Evolutionary conservation across 2,797 vertebrate genomes (phyloP).

Genomic region (Morus bassanus): DNA sequence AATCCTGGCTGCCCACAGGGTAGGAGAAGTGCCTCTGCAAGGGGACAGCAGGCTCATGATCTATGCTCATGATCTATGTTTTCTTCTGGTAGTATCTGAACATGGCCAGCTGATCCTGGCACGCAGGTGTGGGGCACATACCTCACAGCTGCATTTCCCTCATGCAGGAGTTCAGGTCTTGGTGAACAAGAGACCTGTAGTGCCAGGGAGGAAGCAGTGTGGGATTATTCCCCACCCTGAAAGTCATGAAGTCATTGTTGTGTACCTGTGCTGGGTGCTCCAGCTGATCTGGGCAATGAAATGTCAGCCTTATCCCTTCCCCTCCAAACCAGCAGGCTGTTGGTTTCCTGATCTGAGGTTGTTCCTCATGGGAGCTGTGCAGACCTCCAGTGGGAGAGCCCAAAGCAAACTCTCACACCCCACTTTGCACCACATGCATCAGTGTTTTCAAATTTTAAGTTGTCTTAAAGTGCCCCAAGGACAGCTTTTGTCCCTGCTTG

Average conservation of each 20-base stretch:
- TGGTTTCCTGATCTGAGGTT: background rate
- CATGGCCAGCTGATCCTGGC: background rate
- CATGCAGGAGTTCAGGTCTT: background rate
- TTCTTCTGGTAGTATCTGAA: background rate
- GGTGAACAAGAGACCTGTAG: background rate
- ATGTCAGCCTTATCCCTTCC: background rate
- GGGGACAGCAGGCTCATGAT: background rate
- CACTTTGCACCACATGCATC: fast-evolving
- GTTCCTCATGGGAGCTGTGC: background rate
- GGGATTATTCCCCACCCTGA: background rate
- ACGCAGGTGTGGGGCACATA: background rate
- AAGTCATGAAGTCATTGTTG: background rate
- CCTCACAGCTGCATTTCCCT: background rate
- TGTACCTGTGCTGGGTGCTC: background rate
- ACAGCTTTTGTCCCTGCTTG: background rate
- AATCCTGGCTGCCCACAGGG: background rate
- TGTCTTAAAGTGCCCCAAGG: fast-evolving
- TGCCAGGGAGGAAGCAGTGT: fast-evolving
- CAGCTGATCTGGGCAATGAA: background rate
- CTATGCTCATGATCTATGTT: fast-evolving
- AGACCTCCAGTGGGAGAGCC: fast-evolving
- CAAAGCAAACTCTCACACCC: fast-evolving
- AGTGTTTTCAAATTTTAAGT: background rate
- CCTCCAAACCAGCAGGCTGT: background rate
- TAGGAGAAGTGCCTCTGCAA: background rate